Evolutionary conservation across 2,797 vertebrate species (phyloP).

Genomic region (Cossypha niveicapilla): DNA sequence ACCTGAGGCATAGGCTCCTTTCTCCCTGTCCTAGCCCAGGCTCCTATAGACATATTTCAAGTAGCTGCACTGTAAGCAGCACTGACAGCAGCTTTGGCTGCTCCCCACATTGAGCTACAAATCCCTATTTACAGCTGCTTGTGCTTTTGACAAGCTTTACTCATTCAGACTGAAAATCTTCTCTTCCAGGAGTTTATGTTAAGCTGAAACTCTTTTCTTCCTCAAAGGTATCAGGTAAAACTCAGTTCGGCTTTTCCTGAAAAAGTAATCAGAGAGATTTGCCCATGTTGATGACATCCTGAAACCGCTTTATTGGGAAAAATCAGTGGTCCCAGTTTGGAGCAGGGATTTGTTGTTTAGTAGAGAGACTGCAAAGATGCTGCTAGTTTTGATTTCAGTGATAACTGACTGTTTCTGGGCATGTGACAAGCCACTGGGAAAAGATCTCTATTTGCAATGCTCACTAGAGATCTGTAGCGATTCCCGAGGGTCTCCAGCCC

Average conservation of each 20-base stretch:
- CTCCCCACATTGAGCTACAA: not conserved
- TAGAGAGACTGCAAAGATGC: not conserved
- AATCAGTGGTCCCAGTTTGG: not conserved
- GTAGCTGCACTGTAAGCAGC: not conserved
- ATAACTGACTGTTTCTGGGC: not conserved
- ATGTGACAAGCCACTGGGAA: not conserved
- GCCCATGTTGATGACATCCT: fast-evolving
- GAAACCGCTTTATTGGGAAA: not conserved
- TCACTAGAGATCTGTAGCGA: not conserved
- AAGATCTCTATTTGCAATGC: not conserved
- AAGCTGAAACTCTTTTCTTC: not conserved
- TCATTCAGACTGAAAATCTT: not conserved
- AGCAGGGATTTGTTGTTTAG: not conserved
- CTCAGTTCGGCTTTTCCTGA: not conserved
- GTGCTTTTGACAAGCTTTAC: not conserved
- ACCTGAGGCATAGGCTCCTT: not conserved
- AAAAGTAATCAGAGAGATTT: not conserved
- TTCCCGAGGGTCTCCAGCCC: not conserved
- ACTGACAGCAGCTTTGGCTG: not conserved
- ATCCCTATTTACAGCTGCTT: not conserved
- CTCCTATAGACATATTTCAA: not conserved
- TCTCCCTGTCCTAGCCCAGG: not conserved
- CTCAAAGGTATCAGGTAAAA: not conserved
- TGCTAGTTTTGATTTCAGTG: not conserved
- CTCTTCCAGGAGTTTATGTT: not conserved